phyloP scores from a whole-genome alignment of 2,888 invertebrate species.

The Emmelina monodactyla region DNA sequence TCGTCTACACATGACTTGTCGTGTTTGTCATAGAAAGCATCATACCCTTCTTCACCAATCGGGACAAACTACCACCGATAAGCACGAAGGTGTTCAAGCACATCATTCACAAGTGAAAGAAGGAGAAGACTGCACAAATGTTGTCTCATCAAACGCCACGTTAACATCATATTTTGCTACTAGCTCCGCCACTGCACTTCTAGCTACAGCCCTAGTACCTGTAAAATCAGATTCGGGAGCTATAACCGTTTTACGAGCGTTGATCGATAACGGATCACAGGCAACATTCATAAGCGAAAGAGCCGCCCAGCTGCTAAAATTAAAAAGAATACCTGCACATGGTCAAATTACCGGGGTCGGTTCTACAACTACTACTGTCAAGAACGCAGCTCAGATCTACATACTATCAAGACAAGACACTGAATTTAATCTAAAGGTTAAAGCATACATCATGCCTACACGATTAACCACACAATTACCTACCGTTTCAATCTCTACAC shows the following conservation, averaged over 20 bases:
- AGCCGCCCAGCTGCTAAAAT: no score
- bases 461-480: no score
- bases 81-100: background rate
- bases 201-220: conserved; percentile 17
- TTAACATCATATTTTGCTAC: no score
- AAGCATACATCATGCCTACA: no score
- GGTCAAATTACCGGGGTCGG: no score
- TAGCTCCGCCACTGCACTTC: conserved; percentile 5
- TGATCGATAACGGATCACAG: conserved; percentile 20
- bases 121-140: conserved; percentile 3
- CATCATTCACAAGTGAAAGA: background rate
- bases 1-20: conserved; percentile 14
- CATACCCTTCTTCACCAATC: conserved; percentile 17
- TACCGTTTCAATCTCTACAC: no score
- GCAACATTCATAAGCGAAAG: conserved; percentile 15
- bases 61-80: conserved; percentile 3
- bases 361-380: no score
- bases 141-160: conserved; percentile 2
- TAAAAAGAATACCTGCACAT: no score
- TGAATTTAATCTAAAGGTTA: no score
- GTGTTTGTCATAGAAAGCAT: conserved; percentile 16
- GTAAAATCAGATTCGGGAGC: conserved; percentile 11
- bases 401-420: no score
- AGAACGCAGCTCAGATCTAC: no score
- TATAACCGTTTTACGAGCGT: conserved; percentile 10